These are phyloP conservation scores for Gracilinanus agilis DNA, from an alignment of 2,113 vertebrate species.

Conservation along the genomic window DNA sequence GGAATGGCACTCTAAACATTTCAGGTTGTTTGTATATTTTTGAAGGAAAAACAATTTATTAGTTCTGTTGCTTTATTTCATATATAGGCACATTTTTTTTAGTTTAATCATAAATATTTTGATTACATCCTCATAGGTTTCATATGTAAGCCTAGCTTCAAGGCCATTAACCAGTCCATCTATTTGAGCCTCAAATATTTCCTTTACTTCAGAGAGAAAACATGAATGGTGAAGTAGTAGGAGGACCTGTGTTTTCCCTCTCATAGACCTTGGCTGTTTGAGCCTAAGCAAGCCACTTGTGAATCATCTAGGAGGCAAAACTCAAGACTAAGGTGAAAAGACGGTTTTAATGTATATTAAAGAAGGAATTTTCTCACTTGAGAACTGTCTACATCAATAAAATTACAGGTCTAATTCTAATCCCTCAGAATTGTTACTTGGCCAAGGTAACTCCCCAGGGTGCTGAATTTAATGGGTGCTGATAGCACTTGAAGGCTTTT, in stretches of 20 bases:
- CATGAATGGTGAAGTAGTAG: neutral
- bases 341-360: too few species aligned
- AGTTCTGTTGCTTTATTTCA: neutral
- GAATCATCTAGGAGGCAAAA: neutral
- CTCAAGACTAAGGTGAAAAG: too few species aligned
- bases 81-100: slow-evolving; percentile 21
- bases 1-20: neutral
- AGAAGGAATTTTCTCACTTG: too few species aligned
- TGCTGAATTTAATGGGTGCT: neutral
- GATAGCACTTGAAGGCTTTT: neutral
- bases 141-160: neutral
- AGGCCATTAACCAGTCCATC: neutral
- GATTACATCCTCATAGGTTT: neutral
- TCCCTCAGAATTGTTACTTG: too few species aligned
- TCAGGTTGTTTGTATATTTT: neutral
- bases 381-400: too few species aligned
- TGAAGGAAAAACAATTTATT: slow-evolving; percentile 15
- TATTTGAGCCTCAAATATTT: neutral
- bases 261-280: neutral
- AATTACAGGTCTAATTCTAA: too few species aligned
- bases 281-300: neutral
- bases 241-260: neutral
- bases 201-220: neutral
- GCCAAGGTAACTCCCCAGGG: too few species aligned
- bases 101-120: neutral